Conservation (phyloP, 2,888 invertebrate species). For the Gryllus longicercus region DNA sequence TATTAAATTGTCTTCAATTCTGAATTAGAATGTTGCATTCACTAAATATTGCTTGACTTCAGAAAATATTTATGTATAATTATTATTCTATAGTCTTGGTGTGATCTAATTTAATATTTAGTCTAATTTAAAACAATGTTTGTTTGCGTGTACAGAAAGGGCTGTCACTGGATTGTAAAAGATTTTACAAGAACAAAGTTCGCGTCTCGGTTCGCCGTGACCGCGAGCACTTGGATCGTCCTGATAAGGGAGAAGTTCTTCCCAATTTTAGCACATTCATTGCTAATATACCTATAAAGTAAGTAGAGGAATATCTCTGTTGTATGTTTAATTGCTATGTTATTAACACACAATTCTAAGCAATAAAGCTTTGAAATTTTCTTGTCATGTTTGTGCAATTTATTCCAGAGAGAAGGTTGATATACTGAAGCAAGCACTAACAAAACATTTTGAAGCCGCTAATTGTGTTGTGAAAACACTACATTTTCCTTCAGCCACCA, state of each 20-base stretch:
- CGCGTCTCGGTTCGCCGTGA: background rate
- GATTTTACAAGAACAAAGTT: background rate
- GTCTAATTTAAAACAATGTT: too few relatives aligned
- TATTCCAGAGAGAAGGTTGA: background rate
- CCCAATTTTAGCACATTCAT: background rate
- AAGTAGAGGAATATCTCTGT: background rate
- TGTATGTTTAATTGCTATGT: too few relatives aligned
- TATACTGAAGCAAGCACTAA: background rate
- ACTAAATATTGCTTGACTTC: too few relatives aligned
- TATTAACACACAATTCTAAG: too few relatives aligned
- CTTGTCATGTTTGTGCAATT: background rate
- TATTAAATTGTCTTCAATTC: too few relatives aligned
- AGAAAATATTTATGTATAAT: too few relatives aligned
- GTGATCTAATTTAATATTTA: too few relatives aligned
- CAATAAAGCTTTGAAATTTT: too few relatives aligned
- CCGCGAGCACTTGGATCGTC: background rate
- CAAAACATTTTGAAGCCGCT: background rate
- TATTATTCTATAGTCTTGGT: too few relatives aligned
- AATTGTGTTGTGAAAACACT: background rate
- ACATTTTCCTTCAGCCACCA: background rate
- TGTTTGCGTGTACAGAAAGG: background rate
- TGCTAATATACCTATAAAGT: background rate
- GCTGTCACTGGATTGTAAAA: background rate
- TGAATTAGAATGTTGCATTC: too few relatives aligned
- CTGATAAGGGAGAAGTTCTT: background rate